Conservation (phyloP, 2,888 invertebrate genomes). For the Aleiodes alternator region DNA sequence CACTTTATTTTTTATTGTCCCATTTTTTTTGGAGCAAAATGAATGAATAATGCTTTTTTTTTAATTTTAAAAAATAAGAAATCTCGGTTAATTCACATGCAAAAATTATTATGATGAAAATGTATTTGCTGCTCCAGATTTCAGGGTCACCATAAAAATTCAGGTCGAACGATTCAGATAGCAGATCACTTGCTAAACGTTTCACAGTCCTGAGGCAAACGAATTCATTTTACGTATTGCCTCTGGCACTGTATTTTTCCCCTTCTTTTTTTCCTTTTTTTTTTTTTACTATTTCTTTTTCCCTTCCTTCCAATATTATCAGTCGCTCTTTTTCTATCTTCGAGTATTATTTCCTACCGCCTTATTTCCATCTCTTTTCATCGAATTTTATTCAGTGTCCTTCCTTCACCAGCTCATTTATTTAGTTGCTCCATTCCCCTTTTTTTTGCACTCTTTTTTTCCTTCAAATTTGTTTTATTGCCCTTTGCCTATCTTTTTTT, state of each 20-base stretch:
- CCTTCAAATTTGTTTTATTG: background rate
- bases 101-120: background rate
- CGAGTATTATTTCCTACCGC: background rate
- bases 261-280: constrained; percentile 30
- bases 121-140: constrained; percentile 14
- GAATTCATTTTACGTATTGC: constrained; percentile 33
- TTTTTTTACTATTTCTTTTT: constrained; percentile 25
- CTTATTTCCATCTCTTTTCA: background rate
- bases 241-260: constrained; percentile 27
- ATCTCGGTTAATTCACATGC: background rate
- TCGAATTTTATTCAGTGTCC: constrained; percentile 16
- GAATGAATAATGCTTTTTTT: no score
- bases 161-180: constrained; percentile 26
- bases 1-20: constrained; percentile 14
- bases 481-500: constrained; percentile 37
- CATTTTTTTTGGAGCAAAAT: no score
- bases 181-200: constrained; percentile 28
- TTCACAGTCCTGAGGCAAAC: constrained; percentile 27
- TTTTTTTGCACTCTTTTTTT: no score
- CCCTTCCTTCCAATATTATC: background rate
- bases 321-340: background rate
- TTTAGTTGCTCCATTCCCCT: background rate
- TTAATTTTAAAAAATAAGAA: background rate
- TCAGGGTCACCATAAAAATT: constrained; percentile 16
- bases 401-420: constrained; percentile 2